These are phyloP conservation scores for Bujurquina vittata DNA, from an alignment of 2,113 vertebrate species.

Conservation along the genomic window DNA sequence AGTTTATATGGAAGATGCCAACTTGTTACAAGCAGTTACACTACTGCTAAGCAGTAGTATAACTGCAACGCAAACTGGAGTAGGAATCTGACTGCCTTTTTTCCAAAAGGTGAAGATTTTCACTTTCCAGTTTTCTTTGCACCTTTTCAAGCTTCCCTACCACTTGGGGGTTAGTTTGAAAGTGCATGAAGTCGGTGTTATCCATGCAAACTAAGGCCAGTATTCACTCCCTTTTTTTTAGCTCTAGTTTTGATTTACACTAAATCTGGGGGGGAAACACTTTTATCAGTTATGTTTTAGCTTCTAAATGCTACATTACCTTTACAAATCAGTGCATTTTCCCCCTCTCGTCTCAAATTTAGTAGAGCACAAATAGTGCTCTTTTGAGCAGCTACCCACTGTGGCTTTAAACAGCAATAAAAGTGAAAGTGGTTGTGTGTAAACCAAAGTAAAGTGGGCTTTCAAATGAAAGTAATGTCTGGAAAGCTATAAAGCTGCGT, in stretches of 20 bases:
- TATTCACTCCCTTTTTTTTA: background rate
- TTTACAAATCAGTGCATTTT: background rate
- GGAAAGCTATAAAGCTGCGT: conserved; percentile 3
- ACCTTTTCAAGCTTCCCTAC: too few relatives aligned
- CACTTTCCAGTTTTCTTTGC: too few relatives aligned
- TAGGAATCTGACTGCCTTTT: background rate
- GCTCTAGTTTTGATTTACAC: background rate
- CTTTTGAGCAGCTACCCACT: conserved; percentile 5
- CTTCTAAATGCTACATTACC: background rate
- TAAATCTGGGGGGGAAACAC: background rate
- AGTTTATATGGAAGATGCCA: background rate
- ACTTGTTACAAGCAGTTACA: too few relatives aligned
- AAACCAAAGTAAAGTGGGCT: background rate
- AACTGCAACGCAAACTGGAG: background rate
- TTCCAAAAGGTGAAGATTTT: too few relatives aligned
- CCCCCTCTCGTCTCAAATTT: background rate
- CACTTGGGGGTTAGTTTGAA: too few relatives aligned
- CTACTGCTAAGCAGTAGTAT: background rate
- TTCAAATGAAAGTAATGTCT: background rate
- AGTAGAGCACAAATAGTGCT: background rate
- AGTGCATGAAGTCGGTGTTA: too few relatives aligned
- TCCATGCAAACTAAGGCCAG: background rate
- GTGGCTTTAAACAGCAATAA: background rate
- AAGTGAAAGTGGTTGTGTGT: conserved; percentile 8
- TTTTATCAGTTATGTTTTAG: background rate